Evolutionary conservation across 2,113 vertebrate genomes (phyloP).

Genomic region (Indicator indicator): DNA sequence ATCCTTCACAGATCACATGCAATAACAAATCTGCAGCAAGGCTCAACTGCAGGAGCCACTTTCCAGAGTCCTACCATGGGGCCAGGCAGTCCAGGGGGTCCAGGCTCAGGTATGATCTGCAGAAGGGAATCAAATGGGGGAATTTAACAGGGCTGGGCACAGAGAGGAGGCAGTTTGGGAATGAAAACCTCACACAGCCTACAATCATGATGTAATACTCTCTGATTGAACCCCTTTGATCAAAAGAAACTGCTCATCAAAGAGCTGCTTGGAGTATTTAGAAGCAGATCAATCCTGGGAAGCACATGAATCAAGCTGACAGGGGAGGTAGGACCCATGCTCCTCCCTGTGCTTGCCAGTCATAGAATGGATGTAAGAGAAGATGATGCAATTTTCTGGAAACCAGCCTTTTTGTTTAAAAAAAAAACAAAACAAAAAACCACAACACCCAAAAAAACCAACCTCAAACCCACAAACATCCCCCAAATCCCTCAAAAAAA

Average conservation of each 20-base stretch:
- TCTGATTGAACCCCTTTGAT: not conserved
- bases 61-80: conserved; percentile 75
- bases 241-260: not conserved
- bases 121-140: conserved; percentile 50
- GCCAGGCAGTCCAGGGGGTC: conserved; percentile 88
- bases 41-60: accelerated
- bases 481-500: no score
- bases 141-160: not conserved
- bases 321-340: accelerated
- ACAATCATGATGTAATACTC: not conserved
- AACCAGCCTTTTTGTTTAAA: not conserved
- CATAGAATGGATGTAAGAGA: not conserved
- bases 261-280: not conserved
- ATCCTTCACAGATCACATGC: not conserved
- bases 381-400: not conserved
- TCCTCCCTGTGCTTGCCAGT: not conserved
- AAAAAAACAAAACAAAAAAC: no score
- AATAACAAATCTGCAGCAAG: not conserved
- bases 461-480: no score
- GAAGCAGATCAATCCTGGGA: not conserved
- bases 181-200: not conserved
- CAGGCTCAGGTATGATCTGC: conserved; percentile 90
- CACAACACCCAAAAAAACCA: no score
- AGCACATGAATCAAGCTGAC: not conserved
- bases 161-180: not conserved